Conservation (phyloP, 2,888 invertebrate species). For the Heliconius ethilla region DNA sequence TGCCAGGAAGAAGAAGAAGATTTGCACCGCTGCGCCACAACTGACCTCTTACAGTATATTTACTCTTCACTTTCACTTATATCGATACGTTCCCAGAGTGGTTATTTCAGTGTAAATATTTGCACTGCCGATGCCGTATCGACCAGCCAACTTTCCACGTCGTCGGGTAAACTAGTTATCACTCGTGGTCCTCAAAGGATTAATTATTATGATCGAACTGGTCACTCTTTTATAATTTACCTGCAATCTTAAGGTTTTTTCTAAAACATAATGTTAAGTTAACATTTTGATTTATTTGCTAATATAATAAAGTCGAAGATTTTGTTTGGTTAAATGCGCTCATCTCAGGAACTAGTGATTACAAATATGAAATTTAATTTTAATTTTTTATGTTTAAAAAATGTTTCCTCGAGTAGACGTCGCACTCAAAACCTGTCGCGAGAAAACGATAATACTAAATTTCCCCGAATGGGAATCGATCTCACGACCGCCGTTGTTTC, state of each 20-base stretch:
- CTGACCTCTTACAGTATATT: too few species aligned
- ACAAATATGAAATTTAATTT: too few species aligned
- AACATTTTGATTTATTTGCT: not conserved
- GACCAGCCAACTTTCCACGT: constrained; percentile 31
- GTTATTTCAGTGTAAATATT: constrained; percentile 33
- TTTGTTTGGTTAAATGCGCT: not conserved
- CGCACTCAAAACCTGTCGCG: not conserved
- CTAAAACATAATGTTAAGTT: not conserved
- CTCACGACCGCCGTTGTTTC: not conserved
- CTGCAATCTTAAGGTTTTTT: not conserved
- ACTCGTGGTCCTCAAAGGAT: constrained; percentile 25
- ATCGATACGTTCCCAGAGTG: not conserved
- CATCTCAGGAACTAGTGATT: not conserved
- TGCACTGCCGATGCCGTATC: constrained; percentile 32
- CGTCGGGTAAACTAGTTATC: constrained; percentile 24
- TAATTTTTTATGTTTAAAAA: too few species aligned
- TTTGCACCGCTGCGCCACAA: too few species aligned
- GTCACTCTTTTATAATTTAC: not conserved
- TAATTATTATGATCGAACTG: constrained; percentile 27
- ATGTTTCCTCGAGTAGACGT: not conserved
- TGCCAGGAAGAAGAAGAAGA: too few species aligned
- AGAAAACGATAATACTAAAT: not conserved
- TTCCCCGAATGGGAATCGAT: not conserved
- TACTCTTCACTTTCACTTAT: not conserved
- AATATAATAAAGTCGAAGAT: not conserved